Percentiles rank a stretch among this genome's conserved stretches.
phyloP scores from a whole-genome alignment of 1,140 invertebrate genomes.

The Drosophila nasuta region DNA sequence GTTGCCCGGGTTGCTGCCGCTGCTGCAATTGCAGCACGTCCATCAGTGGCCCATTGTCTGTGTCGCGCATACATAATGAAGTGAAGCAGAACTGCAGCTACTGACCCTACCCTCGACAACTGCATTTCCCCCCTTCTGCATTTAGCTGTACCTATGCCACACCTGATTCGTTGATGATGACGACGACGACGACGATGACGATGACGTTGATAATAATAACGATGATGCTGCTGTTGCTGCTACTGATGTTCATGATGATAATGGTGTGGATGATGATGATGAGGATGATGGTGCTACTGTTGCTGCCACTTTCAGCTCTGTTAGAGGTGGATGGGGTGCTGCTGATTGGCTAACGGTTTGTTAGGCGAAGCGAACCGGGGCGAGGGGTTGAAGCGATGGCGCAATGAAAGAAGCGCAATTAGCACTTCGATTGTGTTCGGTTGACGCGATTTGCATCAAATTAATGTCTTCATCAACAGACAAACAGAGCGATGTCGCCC shows the following conservation, averaged over 20 bases:
- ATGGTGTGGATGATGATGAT: conserved; percentile 9
- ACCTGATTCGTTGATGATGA: conserved; percentile 1
- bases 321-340: conserved; percentile 2
- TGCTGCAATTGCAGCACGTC: conserved; percentile 61
- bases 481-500: conserved; percentile 45
- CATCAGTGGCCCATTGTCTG: conserved; percentile 81
- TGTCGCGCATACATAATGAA: conserved; percentile 82
- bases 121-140: conserved; percentile 32
- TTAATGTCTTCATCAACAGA: conserved; percentile 80
- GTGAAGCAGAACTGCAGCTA: conserved; percentile 44
- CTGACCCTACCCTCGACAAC: background rate
- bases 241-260: conserved; percentile 8
- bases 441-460: conserved; percentile 82
- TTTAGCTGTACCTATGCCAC: conserved; percentile 28
- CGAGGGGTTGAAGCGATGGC: conserved; percentile 13
- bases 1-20: background rate
- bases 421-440: conserved; percentile 81
- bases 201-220: conserved; percentile 22
- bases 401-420: conserved; percentile 81
- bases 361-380: conserved; percentile 24
- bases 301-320: conserved; percentile 34
- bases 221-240: conserved; percentile 23
- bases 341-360: conserved; percentile 68
- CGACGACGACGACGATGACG: background rate
- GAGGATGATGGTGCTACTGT: conserved; percentile 24